phyloP scores from a whole-genome alignment of 2,113 vertebrate species.

The Parus major region DNA sequence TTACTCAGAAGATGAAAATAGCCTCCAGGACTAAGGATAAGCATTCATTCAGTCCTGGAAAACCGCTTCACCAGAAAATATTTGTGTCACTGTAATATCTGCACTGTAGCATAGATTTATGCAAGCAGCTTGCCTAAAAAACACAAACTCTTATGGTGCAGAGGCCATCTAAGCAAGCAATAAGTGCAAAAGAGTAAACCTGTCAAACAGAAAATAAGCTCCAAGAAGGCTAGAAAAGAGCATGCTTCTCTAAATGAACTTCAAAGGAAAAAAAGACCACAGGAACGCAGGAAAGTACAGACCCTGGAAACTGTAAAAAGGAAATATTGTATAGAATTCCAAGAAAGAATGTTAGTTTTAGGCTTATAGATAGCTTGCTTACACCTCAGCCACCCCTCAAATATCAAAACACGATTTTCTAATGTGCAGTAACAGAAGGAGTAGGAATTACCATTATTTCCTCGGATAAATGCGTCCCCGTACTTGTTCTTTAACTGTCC shows the following conservation, averaged over 20 bases:
- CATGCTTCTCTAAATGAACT: neutral
- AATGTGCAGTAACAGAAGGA: neutral
- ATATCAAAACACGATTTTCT: neutral
- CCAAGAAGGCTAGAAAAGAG: neutral
- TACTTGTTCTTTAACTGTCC: conserved; percentile 99
- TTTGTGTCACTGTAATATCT: neutral
- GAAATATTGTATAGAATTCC: neutral
- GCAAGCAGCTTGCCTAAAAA: neutral
- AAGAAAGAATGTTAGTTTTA: neutral
- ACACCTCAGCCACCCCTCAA: neutral
- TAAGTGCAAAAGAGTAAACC: neutral
- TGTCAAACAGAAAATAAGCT: neutral
- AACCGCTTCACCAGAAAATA: neutral
- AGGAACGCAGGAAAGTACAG: neutral
- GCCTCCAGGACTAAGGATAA: neutral
- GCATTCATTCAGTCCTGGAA: neutral
- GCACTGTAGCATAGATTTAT: neutral
- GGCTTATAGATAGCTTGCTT: neutral
- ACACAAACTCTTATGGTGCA: neutral
- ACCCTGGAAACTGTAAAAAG: neutral
- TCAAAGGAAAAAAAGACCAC: neutral
- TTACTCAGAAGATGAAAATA: neutral
- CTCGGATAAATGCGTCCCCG: conserved; percentile 96
- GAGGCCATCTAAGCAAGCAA: neutral
- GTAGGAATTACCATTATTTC: conserved; percentile 90